Evolutionary conservation across 2,888 invertebrate genomes (phyloP), one percentile per base, ranked within the genome.

Genomic region (Vannuccia rotundouncinata): DNA sequence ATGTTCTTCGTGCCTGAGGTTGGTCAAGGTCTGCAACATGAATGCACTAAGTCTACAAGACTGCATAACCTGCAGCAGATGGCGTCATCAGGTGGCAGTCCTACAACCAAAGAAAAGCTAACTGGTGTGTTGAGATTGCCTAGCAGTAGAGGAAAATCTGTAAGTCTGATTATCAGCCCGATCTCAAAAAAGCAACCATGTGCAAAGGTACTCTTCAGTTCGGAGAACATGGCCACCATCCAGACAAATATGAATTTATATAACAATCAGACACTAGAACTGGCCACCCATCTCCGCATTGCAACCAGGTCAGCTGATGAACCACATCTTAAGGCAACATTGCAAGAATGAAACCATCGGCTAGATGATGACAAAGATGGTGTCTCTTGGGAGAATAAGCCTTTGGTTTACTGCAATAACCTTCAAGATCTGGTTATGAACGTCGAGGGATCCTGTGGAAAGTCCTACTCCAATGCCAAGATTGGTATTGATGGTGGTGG

Each of bases 401-500:
- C 22, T 13, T 10, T 74, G 74, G 22, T 74, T 5, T 22, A 22
- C 74, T 74, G 74, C 74, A 22, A 22, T 25, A 22, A 74, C 22
- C 27, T 13, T 10, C 5, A 74, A 74, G 27, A 22, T 13, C 27
- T 74, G 10, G n/a, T 22, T 5, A 25, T 13, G 27, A 74, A 13
- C 13, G 74, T 74, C 22, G 22, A 22, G 22, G 22, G 27, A 74
- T 5, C n/a, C n/a, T 13, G n/a, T 13, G 59, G n/a, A 59, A 13
- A 59, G n/a, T 13, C 13, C 59, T n/a, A 13, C 13, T n/a, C n/a
- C n/a, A n/a, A n/a, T n/a, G n/a, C n/a, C n/a, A 74, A 74, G 5
- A 74, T 74, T 10, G n/a, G 74, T 5, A 74, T 74, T 25, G 74
- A 74, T 22, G 27, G 74, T 13, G 74, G 74, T 22, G 74, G 74